phyloP scores from a whole-genome alignment of 2,797 vertebrate species.

The Gymnodraco acuticeps region DNA sequence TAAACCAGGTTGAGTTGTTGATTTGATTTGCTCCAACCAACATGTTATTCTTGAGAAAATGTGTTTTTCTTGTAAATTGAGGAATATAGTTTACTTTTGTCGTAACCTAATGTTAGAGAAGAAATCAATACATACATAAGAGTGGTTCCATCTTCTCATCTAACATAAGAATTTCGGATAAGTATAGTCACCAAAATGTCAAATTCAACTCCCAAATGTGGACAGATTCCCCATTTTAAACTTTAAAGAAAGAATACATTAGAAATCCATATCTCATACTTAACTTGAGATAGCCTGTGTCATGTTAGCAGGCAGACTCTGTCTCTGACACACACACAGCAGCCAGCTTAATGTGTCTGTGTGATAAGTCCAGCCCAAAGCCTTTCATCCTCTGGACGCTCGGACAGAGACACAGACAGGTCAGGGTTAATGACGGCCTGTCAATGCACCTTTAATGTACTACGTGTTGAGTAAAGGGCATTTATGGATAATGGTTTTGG shows the following conservation, averaged over 20 bases:
- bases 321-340: constrained; percentile 49
- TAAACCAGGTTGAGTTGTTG: no score
- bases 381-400: constrained; percentile 78
- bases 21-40: no score
- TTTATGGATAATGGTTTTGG: constrained; percentile 51
- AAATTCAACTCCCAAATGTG: not conserved
- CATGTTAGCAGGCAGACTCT: constrained; percentile 58
- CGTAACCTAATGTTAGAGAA: no score
- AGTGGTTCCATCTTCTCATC: not conserved
- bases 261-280: not conserved
- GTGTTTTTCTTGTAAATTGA: no score
- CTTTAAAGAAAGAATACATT: not conserved
- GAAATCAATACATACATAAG: not conserved
- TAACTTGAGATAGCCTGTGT: constrained; percentile 44
- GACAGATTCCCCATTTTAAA: not conserved
- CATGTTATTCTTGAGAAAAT: no score
- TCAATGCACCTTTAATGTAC: constrained; percentile 81
- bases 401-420: constrained; percentile 73
- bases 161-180: not conserved
- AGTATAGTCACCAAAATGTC: not conserved
- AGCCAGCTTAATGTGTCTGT: constrained; percentile 56
- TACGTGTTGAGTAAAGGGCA: constrained; percentile 77
- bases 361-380: constrained; percentile 66
- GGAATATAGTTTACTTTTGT: no score
- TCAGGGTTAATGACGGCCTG: constrained; percentile 82